Percentiles rank a stretch among this genome's conserved stretches.
phyloP scores from a whole-genome alignment of 2,113 vertebrate genomes.

The Dinomys branickii region DNA sequence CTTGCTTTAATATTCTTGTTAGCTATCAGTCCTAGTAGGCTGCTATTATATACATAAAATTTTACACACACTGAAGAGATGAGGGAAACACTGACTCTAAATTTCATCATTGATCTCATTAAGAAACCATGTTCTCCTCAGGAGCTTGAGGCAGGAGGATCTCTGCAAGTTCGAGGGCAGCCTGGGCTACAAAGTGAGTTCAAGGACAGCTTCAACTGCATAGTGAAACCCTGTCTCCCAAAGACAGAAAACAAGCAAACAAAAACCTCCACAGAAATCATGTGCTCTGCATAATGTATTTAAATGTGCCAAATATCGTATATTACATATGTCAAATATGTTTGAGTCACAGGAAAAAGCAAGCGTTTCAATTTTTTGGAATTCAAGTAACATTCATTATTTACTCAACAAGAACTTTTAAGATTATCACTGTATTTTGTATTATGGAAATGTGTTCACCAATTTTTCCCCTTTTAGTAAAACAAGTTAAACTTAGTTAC shows the following conservation, averaged over 20 bases:
- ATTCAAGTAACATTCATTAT: slow-evolving; percentile 1
- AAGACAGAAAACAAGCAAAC: background rate
- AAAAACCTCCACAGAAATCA: too few species aligned
- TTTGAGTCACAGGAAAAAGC: slow-evolving; percentile 9
- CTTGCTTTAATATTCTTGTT: background rate
- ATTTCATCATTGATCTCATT: background rate
- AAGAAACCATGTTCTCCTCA: background rate
- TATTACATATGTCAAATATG: background rate
- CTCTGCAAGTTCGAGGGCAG: background rate
- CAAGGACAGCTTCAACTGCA: background rate
- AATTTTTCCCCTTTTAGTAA: slow-evolving; percentile 27
- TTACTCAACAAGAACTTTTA: slow-evolving; percentile 31
- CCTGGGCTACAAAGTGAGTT: too few species aligned
- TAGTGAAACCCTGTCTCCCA: background rate
- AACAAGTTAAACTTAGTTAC: background rate
- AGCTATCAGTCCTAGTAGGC: background rate
- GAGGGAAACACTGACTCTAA: background rate
- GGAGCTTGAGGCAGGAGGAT: background rate
- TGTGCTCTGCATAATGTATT: background rate
- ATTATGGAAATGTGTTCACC: background rate
- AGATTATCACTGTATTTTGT: background rate
- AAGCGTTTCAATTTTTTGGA: background rate
- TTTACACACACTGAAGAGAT: background rate
- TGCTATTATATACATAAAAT: background rate
- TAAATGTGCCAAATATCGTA: background rate